A percentile compares a stretch with the other conserved stretches of the same genome.
These are phyloP conservation scores for Drosophila paulistorum DNA, from an alignment of 1,140 invertebrate species.

Conservation along the genomic window DNA sequence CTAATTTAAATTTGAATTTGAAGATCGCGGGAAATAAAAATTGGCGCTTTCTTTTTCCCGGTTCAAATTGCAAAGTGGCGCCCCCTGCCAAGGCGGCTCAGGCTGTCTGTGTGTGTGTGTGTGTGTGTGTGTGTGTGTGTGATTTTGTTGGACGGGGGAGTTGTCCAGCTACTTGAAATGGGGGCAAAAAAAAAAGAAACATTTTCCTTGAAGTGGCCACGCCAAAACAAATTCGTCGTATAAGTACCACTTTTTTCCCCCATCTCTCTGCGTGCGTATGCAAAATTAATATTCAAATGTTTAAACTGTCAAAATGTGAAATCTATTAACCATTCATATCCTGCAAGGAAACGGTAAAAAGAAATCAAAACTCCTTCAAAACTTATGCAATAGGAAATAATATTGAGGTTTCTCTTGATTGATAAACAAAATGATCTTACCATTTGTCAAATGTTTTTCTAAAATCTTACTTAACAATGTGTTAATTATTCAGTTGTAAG, in stretches of 20 bases:
- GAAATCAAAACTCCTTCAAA: neutral
- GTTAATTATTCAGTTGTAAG: no score
- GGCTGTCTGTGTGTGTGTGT: no score
- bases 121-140: constrained; percentile 19
- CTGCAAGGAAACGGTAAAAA: constrained; percentile 6
- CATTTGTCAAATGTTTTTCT: no score
- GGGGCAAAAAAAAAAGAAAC: no score
- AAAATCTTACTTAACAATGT: no score
- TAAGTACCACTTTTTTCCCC: constrained; percentile 13
- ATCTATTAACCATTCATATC: constrained; percentile 52
- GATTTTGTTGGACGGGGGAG: constrained; percentile 3
- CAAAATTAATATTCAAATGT: constrained; percentile 57
- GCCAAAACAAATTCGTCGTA: constrained; percentile 26
- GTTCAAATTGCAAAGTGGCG: no score
- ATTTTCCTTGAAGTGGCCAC: constrained; percentile 49
- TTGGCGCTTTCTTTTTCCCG: no score
- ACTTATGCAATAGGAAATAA: constrained; percentile 33
- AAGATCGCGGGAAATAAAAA: no score
- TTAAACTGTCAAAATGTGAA: constrained; percentile 54
- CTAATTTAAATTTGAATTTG: no score
- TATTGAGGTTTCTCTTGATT: no score
- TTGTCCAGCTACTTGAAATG: constrained; percentile 27
- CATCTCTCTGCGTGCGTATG: constrained; percentile 22
- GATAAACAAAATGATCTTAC: no score
- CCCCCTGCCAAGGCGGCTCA: no score